Base-by-base conservation (phyloP, 2,113 vertebrate species). In the Antechinus flavipes region DNA sequence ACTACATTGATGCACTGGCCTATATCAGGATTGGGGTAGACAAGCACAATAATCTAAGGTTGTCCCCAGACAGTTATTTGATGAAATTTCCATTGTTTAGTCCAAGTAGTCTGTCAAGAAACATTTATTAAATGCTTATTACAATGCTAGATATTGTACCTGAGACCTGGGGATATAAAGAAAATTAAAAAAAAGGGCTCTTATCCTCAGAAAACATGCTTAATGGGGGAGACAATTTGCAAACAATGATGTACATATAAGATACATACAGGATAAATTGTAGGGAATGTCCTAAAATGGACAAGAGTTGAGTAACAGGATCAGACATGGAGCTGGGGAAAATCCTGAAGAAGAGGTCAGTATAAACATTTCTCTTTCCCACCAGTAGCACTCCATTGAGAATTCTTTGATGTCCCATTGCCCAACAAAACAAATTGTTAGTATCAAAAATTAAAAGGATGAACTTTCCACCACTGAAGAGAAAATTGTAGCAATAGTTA, bases 301-400 rank as follows among this genome's bases (percentile, higher is more conserved):
- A 22, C 16, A 42, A 11, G 0, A 6, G 5, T 6, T n/a, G 19
- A n/a, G n/a, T 16, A n/a, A 5, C 68, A n/a, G 6, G 16, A 1
- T n/a, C 22, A 16, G 30, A n/a, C 16, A 14, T 61, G 12, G 35
- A 16, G 5, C 11, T 16, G 61, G 14, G 35, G 14, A 76, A 76
- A n/a, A n/a, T n/a, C 35, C 4, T 76, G 35, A n/a, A 76, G 16
- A n/a, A 8, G 58, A 12, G 2, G 12, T 5, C 58, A 35, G 27
- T 68, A 68, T 2, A 68, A 35, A 35, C 27, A 1, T 56, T 68
- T 68, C 58, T 9, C 30, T 56, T 68, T 68, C 58, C 30, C 30
- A 68, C 58, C 10, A 68, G 1, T 11, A 68, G 19, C 3, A 35
- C 3, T 68, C 35, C 30, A 30, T 68, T 68, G 10, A 16, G 58